phyloP scores from a whole-genome alignment of 2,797 vertebrate genomes.

The Cuculus canorus region DNA sequence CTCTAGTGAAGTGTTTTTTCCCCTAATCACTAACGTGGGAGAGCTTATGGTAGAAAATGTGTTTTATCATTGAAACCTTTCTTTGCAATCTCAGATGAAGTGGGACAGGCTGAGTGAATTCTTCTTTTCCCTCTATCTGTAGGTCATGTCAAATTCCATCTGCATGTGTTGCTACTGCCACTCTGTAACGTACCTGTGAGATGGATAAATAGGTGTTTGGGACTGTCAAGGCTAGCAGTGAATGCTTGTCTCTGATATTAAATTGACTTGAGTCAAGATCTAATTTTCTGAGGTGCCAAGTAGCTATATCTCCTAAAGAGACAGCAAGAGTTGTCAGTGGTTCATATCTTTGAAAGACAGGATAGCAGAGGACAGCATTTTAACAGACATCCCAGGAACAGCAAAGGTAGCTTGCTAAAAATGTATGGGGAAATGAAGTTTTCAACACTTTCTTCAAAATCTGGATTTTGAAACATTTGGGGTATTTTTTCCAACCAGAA shows the following conservation, averaged over 20 bases:
- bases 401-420: neutral
- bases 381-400: neutral
- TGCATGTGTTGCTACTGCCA: neutral
- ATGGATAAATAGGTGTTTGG: neutral
- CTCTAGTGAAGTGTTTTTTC: neutral
- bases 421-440: neutral
- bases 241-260: neutral
- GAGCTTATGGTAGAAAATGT: neutral
- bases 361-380: neutral
- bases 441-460: neutral
- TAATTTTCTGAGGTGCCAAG: neutral
- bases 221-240: neutral
- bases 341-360: neutral
- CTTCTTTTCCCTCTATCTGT: neutral
- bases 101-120: neutral
- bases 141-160: constrained; percentile 1
- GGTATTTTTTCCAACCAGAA: neutral
- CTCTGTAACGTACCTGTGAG: neutral
- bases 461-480: neutral
- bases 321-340: neutral
- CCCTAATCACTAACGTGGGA: neutral
- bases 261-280: neutral
- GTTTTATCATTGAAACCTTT: neutral
- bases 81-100: neutral
- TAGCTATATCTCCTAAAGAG: neutral